phyloP scores from a whole-genome alignment of 2,797 vertebrate species.

The Danio tinwini region DNA sequence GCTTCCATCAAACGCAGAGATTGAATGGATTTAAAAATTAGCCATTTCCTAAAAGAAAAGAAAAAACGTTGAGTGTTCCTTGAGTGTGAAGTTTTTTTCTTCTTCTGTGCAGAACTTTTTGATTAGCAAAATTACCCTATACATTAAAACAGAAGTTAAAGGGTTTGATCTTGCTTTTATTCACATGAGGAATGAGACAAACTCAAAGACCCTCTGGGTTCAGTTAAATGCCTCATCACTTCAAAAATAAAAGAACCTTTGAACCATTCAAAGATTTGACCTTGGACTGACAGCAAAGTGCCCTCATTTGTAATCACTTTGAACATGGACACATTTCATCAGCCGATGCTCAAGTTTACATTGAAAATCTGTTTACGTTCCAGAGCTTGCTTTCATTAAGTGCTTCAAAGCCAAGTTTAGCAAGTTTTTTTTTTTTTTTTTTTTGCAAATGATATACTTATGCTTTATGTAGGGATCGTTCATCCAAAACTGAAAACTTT shows the following conservation, averaged over 20 bases:
- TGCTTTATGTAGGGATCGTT: too few species aligned
- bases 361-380: conserved; percentile 44
- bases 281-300: conserved; percentile 43
- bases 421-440: background rate
- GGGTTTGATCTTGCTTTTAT: conserved; percentile 36
- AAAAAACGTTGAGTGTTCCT: too few species aligned
- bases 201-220: conserved; percentile 9
- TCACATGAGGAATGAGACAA: conserved; percentile 10
- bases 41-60: too few species aligned
- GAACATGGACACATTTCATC: conserved; percentile 24
- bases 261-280: conserved; percentile 45
- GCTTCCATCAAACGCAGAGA: too few species aligned
- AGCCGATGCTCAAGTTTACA: conserved; percentile 9
- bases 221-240: background rate
- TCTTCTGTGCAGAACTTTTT: conserved; percentile 1
- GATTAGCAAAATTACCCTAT: conserved; percentile 7
- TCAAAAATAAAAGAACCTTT: conserved; percentile 14
- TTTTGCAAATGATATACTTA: too few species aligned
- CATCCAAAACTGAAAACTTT: too few species aligned
- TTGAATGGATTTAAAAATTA: too few species aligned
- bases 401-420: conserved; percentile 22
- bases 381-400: conserved; percentile 53
- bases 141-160: conserved; percentile 27
- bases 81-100: background rate
- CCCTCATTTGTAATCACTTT: conserved; percentile 37